Evolutionary conservation across 2,888 invertebrate species (phyloP).

Genomic region (Drosophila mettleri): DNA sequence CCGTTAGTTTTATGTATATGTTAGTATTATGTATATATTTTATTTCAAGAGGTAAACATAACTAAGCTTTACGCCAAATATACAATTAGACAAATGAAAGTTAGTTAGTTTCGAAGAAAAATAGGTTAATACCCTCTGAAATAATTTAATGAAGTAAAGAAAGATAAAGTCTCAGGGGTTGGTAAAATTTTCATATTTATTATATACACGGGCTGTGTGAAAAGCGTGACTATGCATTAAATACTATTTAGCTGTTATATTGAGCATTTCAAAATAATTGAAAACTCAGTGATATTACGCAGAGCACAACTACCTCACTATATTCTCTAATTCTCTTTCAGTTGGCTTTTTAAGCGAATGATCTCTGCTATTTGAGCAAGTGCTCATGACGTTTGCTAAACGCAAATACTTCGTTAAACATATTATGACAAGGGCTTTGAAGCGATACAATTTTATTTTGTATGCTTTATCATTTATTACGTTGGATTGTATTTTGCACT

Average conservation of each 20-base stretch:
- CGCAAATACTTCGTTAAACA: not conserved
- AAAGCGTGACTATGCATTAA: constrained; percentile 55
- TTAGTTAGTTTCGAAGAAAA: constrained; percentile 7
- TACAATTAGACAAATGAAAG: constrained; percentile 14
- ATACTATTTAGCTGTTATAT: constrained; percentile 39
- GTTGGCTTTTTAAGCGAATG: not conserved
- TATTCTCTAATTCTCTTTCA: constrained; percentile 10
- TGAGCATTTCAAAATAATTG: constrained; percentile 31
- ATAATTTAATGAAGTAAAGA: constrained; percentile 9
- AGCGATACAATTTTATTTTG: not conserved
- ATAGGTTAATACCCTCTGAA: constrained; percentile 5
- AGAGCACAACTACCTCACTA: not conserved
- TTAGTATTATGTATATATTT: not conserved
- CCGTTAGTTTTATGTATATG: not conserved
- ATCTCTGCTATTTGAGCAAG: constrained; percentile 9
- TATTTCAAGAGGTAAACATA: not conserved
- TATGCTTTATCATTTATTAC: not conserved
- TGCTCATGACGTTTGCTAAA: not conserved
- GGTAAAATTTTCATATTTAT: constrained; percentile 19
- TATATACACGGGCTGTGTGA: constrained; percentile 34
- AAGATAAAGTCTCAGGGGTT: constrained; percentile 20
- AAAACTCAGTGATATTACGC: constrained; percentile 1
- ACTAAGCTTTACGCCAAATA: not conserved
- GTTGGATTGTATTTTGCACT: not conserved
- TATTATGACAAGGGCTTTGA: not conserved